phyloP scores from a whole-genome alignment of 2,113 vertebrate genomes.

The Sus scrofa region DNA sequence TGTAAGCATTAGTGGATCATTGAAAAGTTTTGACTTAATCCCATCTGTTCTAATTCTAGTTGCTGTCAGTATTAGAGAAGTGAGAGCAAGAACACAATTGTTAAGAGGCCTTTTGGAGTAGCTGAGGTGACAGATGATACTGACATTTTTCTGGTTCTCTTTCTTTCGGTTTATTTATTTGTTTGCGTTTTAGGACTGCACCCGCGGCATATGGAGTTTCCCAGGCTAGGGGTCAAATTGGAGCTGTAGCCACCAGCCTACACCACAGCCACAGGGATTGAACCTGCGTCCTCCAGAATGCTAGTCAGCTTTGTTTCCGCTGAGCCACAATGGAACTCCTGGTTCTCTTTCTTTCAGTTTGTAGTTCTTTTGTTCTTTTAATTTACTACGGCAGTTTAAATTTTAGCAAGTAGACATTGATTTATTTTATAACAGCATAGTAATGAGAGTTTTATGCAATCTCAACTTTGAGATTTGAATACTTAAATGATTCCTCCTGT shows the following conservation, averaged over 20 bases:
- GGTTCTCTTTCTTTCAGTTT: not conserved
- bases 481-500: conserved; percentile 13
- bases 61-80: not conserved
- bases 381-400: not conserved
- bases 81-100: not conserved
- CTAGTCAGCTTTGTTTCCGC: too few species aligned
- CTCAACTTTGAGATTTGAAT: conserved; percentile 27
- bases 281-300: too few species aligned
- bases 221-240: too few species aligned
- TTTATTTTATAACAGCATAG: not conserved
- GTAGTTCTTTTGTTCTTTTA: not conserved
- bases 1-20: not conserved
- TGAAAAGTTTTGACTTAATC: conserved; percentile 3
- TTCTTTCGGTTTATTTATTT: too few species aligned
- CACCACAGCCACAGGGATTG: too few species aligned
- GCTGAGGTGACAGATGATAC: not conserved
- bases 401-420: not conserved
- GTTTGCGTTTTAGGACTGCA: too few species aligned
- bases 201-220: too few species aligned
- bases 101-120: not conserved
- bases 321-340: not conserved
- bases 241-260: too few species aligned
- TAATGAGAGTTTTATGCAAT: not conserved
- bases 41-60: not conserved
- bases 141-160: conserved; percentile 2